A percentile compares a stretch with the other conserved stretches of the same genome.
phyloP scores from a whole-genome alignment of 2,888 invertebrate species.

The Melolontha melolontha region DNA sequence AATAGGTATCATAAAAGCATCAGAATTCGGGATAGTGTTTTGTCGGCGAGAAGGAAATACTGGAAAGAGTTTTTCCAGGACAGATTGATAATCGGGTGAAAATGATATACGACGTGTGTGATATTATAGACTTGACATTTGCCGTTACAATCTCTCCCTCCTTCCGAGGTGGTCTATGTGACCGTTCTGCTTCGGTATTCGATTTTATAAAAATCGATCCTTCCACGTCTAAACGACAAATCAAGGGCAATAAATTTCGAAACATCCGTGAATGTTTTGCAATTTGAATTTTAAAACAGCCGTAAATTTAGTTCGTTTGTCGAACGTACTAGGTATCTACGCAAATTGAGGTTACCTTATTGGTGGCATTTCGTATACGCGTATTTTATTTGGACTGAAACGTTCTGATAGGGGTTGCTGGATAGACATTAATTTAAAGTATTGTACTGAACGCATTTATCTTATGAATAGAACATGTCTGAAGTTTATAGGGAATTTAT shows the following conservation, averaged over 20 bases:
- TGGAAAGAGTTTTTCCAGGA: background rate
- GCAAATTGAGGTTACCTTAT: slow-evolving; percentile 22
- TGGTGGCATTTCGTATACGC: too few relatives aligned
- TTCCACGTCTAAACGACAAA: slow-evolving; percentile 15
- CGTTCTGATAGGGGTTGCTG: too few relatives aligned
- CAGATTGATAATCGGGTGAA: slow-evolving; percentile 9
- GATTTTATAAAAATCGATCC: slow-evolving; percentile 12
- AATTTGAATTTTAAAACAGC: slow-evolving; percentile 37
- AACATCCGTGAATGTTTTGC: slow-evolving; percentile 25
- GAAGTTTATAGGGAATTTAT: too few relatives aligned
- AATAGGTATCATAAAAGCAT: background rate
- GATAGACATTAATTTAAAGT: too few relatives aligned
- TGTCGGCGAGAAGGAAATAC: background rate
- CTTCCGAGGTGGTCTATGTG: background rate
- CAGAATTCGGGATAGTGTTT: background rate
- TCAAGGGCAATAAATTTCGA: slow-evolving; percentile 28
- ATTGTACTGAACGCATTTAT: too few relatives aligned
- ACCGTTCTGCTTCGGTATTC: slow-evolving; percentile 5
- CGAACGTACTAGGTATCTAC: slow-evolving; percentile 4
- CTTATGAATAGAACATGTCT: too few relatives aligned
- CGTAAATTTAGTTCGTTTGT: slow-evolving; percentile 23
- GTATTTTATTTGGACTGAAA: too few relatives aligned
- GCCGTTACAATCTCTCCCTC: background rate
- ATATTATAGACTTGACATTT: slow-evolving; percentile 30
- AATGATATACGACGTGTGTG: slow-evolving; percentile 17